phyloP scores from a whole-genome alignment of 2,888 invertebrate genomes.

The Aspidiotus rigidus region DNA sequence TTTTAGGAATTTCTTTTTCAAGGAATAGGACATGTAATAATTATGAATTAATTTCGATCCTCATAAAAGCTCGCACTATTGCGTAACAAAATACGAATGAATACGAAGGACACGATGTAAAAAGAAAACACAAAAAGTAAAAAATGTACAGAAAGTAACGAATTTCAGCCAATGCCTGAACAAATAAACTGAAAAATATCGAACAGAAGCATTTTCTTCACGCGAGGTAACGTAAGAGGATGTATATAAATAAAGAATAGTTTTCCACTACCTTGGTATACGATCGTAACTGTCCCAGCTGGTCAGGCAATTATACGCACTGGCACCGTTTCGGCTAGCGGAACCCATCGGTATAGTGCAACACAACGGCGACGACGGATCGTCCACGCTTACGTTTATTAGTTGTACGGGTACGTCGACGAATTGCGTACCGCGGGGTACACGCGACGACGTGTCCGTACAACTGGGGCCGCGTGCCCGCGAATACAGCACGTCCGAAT shows the following conservation, averaged over 20 bases:
- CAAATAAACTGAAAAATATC: slow-evolving; percentile 8
- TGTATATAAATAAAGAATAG: neutral
- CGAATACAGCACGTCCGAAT: slow-evolving; percentile 32
- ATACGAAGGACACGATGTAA: too few relatives aligned
- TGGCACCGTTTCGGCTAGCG: slow-evolving; percentile 76
- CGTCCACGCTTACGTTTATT: neutral
- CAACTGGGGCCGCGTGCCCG: slow-evolving; percentile 28
- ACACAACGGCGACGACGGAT: slow-evolving; percentile 16
- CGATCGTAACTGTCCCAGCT: slow-evolving; percentile 86
- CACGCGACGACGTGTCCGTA: slow-evolving; percentile 28
- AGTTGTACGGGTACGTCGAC: slow-evolving; percentile 2
- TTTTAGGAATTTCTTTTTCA: too few relatives aligned
- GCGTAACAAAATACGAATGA: too few relatives aligned
- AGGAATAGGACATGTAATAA: too few relatives aligned
- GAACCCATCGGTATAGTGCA: slow-evolving; percentile 37
- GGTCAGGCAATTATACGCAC: slow-evolving; percentile 78
- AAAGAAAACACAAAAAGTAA: too few relatives aligned
- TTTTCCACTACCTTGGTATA: slow-evolving; percentile 65
- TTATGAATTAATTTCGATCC: too few relatives aligned
- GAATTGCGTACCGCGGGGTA: slow-evolving; percentile 7
- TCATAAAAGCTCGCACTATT: too few relatives aligned
- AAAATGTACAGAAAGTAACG: neutral
- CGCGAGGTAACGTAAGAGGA: too few relatives aligned
- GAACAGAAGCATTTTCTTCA: neutral
- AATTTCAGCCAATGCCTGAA: neutral